Base-by-base conservation (phyloP, 2,888 invertebrate species). In the Serrognathus titanus region DNA sequence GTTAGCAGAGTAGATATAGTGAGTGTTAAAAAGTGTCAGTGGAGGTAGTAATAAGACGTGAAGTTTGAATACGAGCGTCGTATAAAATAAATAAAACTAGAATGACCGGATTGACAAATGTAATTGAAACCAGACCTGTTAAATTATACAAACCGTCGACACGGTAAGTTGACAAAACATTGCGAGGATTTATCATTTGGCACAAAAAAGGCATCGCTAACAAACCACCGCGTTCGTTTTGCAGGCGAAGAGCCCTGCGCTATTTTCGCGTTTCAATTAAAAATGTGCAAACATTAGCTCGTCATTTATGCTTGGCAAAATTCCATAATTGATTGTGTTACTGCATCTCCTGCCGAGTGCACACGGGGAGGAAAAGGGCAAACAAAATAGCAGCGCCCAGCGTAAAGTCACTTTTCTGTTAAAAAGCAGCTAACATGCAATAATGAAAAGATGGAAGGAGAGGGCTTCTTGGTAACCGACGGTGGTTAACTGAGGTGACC, bases 131-230 rank as follows among this genome's bases (percentile, higher is more conserved):
- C 68, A 65, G 69, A 61, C 67, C 70, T 69, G 71, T 63, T 66
- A 71, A 72, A 69, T 71, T 71, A 72, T 70, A 68, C 71, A 67
- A 67, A 63, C 66, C 59, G 65, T 57, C 62, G 65, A 61, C 61
- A 68, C 63, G 66, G 66, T 68, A 69, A 68, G 70, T 69, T 72
- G 71, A 72, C 73, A 72, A 72, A 73, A 73, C 71, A 69, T 63
- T 61, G 69, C 62, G 66, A 65, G 69, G 66, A 72, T 70, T 71
- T 67, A 72, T 73, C 72, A 71, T 74, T 74, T 69, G 69, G 71
- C 67, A 70, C 68, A 74, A 74, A 75, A 31, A 75, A 74, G 74
- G 72, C 72, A 74, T 73, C 71, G 68, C 73, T 74, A 75, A 74
- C 73, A 74, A 74, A 72, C 72, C 74, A 68, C 65, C 62, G 60